phyloP scores from a whole-genome alignment of 2,888 invertebrate species.

The Syrista parreyssii region DNA sequence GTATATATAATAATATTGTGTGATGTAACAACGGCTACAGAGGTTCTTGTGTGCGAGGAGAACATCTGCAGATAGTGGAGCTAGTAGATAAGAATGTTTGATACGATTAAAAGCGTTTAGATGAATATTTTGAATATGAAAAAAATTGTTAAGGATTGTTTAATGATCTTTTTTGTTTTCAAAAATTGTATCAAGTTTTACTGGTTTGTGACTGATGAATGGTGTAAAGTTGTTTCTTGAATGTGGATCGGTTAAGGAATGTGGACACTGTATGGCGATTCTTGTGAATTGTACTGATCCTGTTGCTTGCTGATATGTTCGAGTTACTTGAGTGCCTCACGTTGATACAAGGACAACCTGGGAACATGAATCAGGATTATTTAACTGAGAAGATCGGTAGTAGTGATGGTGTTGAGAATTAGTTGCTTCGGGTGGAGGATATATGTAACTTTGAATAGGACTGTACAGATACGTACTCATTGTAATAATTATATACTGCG shows the following conservation, averaged over 20 bases:
- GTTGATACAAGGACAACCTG: not conserved
- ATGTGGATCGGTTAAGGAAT: not conserved
- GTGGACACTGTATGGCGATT: not conserved
- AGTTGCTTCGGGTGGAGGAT: not conserved
- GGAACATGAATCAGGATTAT: not conserved
- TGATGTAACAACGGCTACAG: not conserved
- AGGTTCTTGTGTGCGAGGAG: not conserved
- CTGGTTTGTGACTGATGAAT: not conserved
- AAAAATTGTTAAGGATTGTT: not conserved
- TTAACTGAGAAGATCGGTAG: not conserved
- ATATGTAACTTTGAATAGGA: not conserved
- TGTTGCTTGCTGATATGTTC: not conserved
- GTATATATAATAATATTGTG: not conserved
- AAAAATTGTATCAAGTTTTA: not conserved
- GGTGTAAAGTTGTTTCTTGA: not conserved
- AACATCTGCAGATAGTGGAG: not conserved
- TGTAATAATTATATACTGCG: not conserved
- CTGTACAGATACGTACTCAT: not conserved
- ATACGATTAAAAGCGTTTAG: not conserved
- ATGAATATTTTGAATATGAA: too few species aligned
- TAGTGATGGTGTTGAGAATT: not conserved
- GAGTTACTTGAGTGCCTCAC: not conserved
- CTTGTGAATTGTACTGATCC: not conserved
- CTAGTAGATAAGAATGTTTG: not conserved
- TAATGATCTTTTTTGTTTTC: not conserved